A percentile compares a stretch with the other conserved stretches of the same genome.
phyloP scores from a whole-genome alignment of 2,888 invertebrate genomes.

The Hydriomena furcata region DNA sequence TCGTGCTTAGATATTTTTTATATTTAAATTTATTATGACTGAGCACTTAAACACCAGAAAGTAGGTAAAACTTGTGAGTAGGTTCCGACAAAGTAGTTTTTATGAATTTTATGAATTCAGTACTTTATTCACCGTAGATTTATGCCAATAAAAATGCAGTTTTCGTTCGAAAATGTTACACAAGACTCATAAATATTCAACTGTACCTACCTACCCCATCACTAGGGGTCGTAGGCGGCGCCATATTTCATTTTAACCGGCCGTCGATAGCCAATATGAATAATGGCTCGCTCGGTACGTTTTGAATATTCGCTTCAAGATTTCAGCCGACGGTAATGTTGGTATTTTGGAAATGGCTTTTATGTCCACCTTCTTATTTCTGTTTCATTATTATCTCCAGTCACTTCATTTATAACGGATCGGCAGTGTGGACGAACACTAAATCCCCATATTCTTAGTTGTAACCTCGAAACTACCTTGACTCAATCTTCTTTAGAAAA shows the following conservation, averaged over 20 bases:
- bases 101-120: slow-evolving; percentile 15
- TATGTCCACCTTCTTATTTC: not conserved
- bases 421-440: too few species aligned
- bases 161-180: slow-evolving; percentile 22
- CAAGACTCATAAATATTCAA: slow-evolving; percentile 27
- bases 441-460: too few species aligned
- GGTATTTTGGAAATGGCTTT: slow-evolving; percentile 20
- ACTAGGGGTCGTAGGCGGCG: slow-evolving; percentile 45
- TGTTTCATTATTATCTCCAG: too few species aligned
- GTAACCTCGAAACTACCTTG: too few species aligned
- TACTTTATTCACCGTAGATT: slow-evolving; percentile 6
- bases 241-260: slow-evolving; percentile 68
- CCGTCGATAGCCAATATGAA: slow-evolving; percentile 66
- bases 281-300: slow-evolving; percentile 47
- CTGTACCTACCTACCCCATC: slow-evolving; percentile 16
- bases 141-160: slow-evolving; percentile 19
- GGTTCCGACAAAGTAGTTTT: too few species aligned
- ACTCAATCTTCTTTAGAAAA: too few species aligned
- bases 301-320: slow-evolving; percentile 41
- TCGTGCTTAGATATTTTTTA: too few species aligned
- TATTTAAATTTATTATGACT: too few species aligned
- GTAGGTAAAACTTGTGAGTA: too few species aligned
- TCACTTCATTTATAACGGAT: too few species aligned
- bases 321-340: slow-evolving; percentile 28
- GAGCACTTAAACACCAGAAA: too few species aligned